Evolutionary conservation across 2,113 vertebrate genomes (phyloP).

Genomic region (Chloropsis hardwickii): DNA sequence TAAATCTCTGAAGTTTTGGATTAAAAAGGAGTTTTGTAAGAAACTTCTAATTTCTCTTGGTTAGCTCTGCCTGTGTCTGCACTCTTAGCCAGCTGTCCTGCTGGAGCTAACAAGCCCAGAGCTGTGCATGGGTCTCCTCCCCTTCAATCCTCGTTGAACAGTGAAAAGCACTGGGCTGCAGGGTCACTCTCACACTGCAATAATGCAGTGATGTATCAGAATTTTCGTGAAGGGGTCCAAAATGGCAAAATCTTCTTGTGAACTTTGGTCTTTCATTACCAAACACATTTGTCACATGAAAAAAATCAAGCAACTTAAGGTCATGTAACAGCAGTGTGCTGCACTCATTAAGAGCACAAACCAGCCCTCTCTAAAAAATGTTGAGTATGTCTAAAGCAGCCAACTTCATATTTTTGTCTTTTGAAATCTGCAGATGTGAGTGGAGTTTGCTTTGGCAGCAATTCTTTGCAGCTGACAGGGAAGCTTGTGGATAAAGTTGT

Average conservation of each 20-base stretch:
- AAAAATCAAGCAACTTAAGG: not conserved
- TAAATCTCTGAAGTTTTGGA: not conserved
- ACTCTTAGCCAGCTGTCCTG: not conserved
- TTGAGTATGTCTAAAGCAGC: not conserved
- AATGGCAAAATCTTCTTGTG: not conserved
- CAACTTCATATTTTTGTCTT: not conserved
- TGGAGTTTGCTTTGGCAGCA: constrained; percentile 77
- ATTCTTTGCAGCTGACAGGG: constrained; percentile 82
- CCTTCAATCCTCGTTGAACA: not conserved
- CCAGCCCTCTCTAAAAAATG: not conserved
- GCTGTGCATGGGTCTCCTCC: not conserved
- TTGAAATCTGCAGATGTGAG: constrained; percentile 77
- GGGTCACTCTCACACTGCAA: not conserved
- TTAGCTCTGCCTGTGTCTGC: not conserved
- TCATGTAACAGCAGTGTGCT: not conserved
- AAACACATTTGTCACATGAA: not conserved
- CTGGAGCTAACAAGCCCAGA: not conserved
- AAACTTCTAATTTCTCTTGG: not conserved
- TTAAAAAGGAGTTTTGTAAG: not conserved
- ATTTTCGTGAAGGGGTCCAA: not conserved
- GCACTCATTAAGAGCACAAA: not conserved
- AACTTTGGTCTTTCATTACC: not conserved
- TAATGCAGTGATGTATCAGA: not conserved
- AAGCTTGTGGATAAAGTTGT: constrained; percentile 85
- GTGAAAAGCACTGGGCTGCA: not conserved